Conservation (phyloP, 2,888 invertebrate genomes). For the Coecobrya sp. region DNA sequence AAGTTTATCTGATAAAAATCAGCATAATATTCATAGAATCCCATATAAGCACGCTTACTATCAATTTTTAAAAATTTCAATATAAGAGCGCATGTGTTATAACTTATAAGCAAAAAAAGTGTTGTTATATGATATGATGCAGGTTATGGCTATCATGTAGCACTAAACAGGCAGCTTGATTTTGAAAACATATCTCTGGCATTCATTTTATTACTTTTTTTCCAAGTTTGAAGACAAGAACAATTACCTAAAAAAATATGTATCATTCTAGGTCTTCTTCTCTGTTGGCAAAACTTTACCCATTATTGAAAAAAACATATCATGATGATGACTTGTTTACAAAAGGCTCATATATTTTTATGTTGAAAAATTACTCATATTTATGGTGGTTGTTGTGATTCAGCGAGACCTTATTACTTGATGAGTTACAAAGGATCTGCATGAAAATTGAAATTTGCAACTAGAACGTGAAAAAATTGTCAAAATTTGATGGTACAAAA, state of each 20-base stretch:
- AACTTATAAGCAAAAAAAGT: not conserved
- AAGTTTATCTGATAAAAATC: not conserved
- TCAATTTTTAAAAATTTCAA: not conserved
- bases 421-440: not conserved
- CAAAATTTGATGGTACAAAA: slow-evolving; percentile 16
- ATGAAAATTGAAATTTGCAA: not conserved
- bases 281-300: not conserved
- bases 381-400: not conserved
- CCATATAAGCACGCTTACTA: not conserved
- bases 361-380: not conserved
- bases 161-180: not conserved
- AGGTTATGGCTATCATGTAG: not conserved
- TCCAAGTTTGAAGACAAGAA: not conserved
- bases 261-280: not conserved
- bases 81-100: not conserved
- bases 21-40: not conserved
- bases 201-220: not conserved
- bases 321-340: not conserved
- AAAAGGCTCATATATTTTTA: not conserved
- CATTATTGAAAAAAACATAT: not conserved
- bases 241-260: not conserved
- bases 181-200: not conserved
- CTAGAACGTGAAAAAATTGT: slow-evolving; percentile 33
- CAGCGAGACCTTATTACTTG: not conserved
- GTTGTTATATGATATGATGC: not conserved